phyloP scores from a whole-genome alignment of 2,113 vertebrate species.

The western clawed frog (Xenopus tropicalis) region DNA sequence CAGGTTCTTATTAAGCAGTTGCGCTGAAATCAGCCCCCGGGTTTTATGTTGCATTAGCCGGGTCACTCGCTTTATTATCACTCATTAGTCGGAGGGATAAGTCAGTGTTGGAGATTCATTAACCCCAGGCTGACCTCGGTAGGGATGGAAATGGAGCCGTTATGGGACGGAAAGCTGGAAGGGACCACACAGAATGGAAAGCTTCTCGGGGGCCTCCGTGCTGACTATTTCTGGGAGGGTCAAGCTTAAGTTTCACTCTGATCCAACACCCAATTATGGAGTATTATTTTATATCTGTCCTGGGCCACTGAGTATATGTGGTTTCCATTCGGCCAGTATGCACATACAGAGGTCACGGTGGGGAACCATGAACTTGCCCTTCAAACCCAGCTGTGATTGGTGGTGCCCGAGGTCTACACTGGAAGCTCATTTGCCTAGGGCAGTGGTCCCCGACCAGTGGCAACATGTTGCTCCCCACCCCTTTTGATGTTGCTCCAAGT shows the following conservation, averaged over 20 bases:
- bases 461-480: too few species aligned
- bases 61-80: conserved; percentile 74
- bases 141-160: conserved; percentile 65
- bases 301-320: too few species aligned
- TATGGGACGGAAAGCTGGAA: conserved; percentile 47
- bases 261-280: not conserved
- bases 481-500: too few species aligned
- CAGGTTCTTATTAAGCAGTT: conserved; percentile 76
- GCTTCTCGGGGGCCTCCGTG: conserved; percentile 43
- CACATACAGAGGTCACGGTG: too few species aligned
- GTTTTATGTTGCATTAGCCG: conserved; percentile 66
- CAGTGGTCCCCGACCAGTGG: too few species aligned
- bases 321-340: too few species aligned
- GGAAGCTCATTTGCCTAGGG: too few species aligned
- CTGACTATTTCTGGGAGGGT: conserved; percentile 44
- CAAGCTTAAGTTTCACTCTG: conserved; percentile 47
- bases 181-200: conserved; percentile 61
- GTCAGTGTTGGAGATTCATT: conserved; percentile 64
- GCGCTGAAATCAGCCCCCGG: conserved; percentile 59
- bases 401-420: too few species aligned
- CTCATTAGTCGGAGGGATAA: conserved; percentile 78
- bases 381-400: too few species aligned
- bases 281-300: too few species aligned
- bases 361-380: too few species aligned
- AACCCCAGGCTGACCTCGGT: conserved; percentile 56